A percentile compares a stretch with the other conserved stretches of the same genome.
Evolutionary conservation across 2,797 vertebrate genomes (phyloP).

Genomic region (Eulemur mongoz): DNA sequence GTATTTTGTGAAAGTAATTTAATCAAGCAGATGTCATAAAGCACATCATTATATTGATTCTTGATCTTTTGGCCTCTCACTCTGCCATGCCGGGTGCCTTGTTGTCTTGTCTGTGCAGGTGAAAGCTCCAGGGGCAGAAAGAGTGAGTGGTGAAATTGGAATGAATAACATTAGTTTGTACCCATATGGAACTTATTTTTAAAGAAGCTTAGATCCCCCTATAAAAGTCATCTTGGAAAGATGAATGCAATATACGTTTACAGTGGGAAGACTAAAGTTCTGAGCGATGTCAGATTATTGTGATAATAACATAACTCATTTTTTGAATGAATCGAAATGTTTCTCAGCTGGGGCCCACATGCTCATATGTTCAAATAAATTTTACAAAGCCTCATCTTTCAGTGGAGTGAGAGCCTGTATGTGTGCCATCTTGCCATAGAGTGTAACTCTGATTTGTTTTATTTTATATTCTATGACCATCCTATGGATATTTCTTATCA

Average conservation of each 20-base stretch:
- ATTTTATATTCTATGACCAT: not conserved
- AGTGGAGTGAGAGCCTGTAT: not conserved
- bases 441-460: not conserved
- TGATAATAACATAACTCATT: not conserved
- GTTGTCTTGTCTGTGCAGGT: not conserved
- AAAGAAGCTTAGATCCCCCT: not conserved
- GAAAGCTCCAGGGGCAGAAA: not conserved
- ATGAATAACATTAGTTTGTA: not conserved
- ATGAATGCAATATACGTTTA: not conserved
- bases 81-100: not conserved
- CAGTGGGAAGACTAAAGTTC: not conserved
- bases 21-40: not conserved
- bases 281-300: not conserved
- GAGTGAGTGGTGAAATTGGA: not conserved
- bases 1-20: not conserved
- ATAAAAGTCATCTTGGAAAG: not conserved
- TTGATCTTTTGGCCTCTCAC: not conserved
- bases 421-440: not conserved
- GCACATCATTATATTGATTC: not conserved
- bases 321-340: slow-evolving; percentile 11
- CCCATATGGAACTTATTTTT: not conserved
- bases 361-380: not conserved
- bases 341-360: not conserved
- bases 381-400: not conserved
- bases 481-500: not conserved